Conservation (phyloP, 2,888 invertebrate genomes). For the Dryadula phaetusa region DNA sequence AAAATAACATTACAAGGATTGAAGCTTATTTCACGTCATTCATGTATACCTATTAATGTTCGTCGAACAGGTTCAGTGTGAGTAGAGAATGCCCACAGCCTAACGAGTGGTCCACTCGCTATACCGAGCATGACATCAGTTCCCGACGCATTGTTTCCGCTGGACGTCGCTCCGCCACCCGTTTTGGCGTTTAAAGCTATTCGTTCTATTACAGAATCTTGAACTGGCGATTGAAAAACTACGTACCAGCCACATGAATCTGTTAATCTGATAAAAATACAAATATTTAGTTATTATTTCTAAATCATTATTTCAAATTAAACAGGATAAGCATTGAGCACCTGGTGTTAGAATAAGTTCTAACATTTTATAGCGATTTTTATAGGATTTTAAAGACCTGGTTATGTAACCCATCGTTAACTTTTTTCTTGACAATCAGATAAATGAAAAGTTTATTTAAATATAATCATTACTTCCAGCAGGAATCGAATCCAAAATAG, state of each 20-base stretch:
- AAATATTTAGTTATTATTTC: background rate
- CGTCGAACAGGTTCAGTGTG: conserved; percentile 79
- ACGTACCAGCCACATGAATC: conserved; percentile 99
- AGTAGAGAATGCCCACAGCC: conserved; percentile 80
- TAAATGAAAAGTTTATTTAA: no score
- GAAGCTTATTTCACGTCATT: no score
- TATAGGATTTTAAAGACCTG: no score
- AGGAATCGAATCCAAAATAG: no score
- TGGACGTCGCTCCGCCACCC: conserved; percentile 65
- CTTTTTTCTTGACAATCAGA: no score
- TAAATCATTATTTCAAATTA: background rate
- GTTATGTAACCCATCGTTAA: no score
- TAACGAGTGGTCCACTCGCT: conserved; percentile 75
- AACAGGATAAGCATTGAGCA: background rate
- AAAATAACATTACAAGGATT: no score
- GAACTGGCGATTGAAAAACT: conserved; percentile 96
- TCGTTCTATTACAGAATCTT: conserved; percentile 94
- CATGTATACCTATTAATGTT: conserved; percentile 69
- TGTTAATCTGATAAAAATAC: conserved; percentile 86
- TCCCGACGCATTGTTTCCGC: conserved; percentile 66
- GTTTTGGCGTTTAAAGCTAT: conserved; percentile 93
- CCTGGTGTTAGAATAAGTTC: no score
- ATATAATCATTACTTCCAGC: no score
- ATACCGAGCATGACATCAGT: conserved; percentile 80
- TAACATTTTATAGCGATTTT: no score